Conservation (phyloP, 2,888 invertebrate species). For the Coecobrya sp. region DNA sequence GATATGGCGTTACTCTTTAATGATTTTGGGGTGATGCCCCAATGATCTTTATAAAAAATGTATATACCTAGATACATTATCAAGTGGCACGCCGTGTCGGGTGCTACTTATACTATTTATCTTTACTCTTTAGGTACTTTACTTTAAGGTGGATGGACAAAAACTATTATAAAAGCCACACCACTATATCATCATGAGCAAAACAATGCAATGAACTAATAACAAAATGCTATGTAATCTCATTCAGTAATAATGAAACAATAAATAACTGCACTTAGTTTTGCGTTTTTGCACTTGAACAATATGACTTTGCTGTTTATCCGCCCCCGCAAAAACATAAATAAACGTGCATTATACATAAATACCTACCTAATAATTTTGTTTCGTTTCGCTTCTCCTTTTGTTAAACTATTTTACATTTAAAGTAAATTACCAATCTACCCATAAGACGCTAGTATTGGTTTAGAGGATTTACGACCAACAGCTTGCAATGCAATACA, state of each 20-base stretch:
- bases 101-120: background rate
- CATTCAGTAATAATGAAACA: slow-evolving; percentile 13
- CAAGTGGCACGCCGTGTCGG: background rate
- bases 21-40: slow-evolving; percentile 43
- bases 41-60: slow-evolving; percentile 1
- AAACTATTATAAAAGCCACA: background rate
- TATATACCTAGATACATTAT: too few relatives aligned
- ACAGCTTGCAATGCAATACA: background rate
- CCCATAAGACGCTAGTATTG: too few relatives aligned
- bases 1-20: slow-evolving; percentile 4
- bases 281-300: slow-evolving; percentile 19
- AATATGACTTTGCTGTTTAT: background rate
- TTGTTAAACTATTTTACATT: background rate
- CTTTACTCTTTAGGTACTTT: background rate
- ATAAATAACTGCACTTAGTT: slow-evolving; percentile 12
- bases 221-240: background rate
- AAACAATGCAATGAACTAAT: background rate
- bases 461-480: background rate
- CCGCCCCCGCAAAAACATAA: slow-evolving; percentile 37
- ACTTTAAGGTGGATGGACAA: background rate
- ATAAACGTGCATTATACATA: too few relatives aligned
- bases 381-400: slow-evolving; percentile 25
- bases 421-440: background rate
- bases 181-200: background rate
- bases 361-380: background rate